These are phyloP conservation scores for Autographa pulchrina DNA, from an alignment of 2,888 invertebrate species.

Conservation along the genomic window DNA sequence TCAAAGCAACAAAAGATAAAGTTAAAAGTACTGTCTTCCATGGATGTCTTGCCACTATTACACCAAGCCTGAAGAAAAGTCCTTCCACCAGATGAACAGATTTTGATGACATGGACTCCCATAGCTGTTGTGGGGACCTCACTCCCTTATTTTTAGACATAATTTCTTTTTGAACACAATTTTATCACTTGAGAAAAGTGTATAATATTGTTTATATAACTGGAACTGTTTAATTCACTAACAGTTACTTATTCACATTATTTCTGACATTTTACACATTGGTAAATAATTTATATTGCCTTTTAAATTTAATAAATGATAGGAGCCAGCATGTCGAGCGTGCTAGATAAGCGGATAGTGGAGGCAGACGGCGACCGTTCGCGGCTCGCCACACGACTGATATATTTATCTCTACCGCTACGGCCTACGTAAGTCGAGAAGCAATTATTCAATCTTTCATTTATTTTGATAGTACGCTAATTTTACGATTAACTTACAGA, in stretches of 20 bases:
- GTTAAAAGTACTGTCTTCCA: conserved; percentile 89
- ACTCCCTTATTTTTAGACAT: conserved; percentile 77
- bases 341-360: conserved; percentile 7
- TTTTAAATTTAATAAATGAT: conserved; percentile 11
- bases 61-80: conserved; percentile 90
- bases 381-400: conserved; percentile 48
- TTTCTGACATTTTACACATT: neutral
- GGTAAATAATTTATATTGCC: neutral
- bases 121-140: conserved; percentile 79
- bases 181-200: conserved; percentile 9
- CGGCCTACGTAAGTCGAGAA: conserved; percentile 23
- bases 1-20: conserved; percentile 88
- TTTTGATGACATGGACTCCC: conserved; percentile 81
- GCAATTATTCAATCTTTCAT: conserved; percentile 52
- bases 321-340: conserved; percentile 8
- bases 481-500: conserved; percentile 14
- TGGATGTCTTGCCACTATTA: conserved; percentile 90
- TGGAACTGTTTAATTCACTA: conserved; percentile 10
- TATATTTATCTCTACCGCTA: conserved; percentile 39
- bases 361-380: conserved; percentile 39
- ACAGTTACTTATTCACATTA: conserved; percentile 13
- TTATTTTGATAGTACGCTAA: conserved; percentile 41
- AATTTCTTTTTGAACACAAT: conserved; percentile 2
- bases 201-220: conserved; percentile 25
- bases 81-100: conserved; percentile 83